These are phyloP conservation scores for Drosophila funebris DNA, from an alignment of 1,140 invertebrate species.

Conservation along the genomic window DNA sequence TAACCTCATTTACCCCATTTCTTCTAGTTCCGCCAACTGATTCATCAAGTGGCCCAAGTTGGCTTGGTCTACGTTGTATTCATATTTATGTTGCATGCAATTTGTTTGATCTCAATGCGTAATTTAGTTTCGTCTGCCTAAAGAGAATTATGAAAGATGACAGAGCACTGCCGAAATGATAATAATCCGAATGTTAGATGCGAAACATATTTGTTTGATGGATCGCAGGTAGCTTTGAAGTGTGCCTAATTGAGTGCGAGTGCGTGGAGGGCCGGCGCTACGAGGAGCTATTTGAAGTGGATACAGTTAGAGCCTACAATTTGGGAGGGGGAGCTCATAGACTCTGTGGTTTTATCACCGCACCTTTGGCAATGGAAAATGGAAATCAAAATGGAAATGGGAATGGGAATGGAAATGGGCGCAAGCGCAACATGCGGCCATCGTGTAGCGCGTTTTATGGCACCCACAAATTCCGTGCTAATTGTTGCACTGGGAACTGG, in stretches of 20 bases:
- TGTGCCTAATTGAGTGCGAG: conserved; percentile 62
- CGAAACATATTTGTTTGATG: conserved; percentile 56
- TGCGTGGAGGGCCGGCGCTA: conserved; percentile 30
- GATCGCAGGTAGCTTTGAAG: conserved; percentile 62
- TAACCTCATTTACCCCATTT: conserved; percentile 57
- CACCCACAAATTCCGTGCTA: conserved; percentile 81
- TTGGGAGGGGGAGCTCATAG: conserved; percentile 5
- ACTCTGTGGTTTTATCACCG: conserved; percentile 32
- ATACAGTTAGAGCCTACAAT: conserved; percentile 23
- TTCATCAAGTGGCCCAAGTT: conserved; percentile 19
- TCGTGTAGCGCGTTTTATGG: conserved; percentile 78
- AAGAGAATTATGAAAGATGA: conserved; percentile 25
- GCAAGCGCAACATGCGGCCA: conserved; percentile 68
- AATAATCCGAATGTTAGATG: neutral
- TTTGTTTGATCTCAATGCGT: conserved; percentile 77
- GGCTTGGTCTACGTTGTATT: conserved; percentile 1
- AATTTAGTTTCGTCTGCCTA: conserved; percentile 74
- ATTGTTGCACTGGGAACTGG: conserved; percentile 68
- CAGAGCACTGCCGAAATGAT: conserved; percentile 8
- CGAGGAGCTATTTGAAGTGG: conserved; percentile 17
- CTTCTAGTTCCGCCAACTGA: neutral
- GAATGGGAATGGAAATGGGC: conserved; percentile 58
- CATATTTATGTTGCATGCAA: conserved; percentile 81
- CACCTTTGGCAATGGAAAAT: conserved; percentile 47
- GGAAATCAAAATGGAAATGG: conserved; percentile 36